A percentile compares a stretch with the other conserved stretches of the same genome.
Conservation (phyloP, 1,140 invertebrate species). For the Paramacrobiotus metropolitanus region DNA sequence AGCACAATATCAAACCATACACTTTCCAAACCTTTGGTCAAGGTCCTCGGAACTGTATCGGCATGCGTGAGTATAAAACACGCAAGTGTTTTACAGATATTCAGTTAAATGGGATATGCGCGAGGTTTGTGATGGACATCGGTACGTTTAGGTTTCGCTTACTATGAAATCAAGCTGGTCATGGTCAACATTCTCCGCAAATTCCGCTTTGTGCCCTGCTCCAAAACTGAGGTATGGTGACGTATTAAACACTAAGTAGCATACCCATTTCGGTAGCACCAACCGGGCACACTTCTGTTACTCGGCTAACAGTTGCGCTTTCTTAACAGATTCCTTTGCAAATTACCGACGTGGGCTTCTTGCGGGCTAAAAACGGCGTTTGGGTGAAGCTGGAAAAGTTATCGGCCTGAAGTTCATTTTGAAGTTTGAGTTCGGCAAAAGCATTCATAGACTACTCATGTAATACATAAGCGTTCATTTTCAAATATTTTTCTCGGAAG, state of each 20-base stretch:
- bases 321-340: not conserved
- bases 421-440: too few species aligned
- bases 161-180: conserved; percentile 39
- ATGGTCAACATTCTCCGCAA: conserved; percentile 18
- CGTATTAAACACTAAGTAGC: not conserved
- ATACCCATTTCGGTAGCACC: too few species aligned
- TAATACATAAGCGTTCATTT: too few species aligned
- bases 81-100: too few species aligned
- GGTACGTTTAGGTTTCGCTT: too few species aligned
- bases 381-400: not conserved
- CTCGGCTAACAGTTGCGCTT: not conserved
- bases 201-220: not conserved
- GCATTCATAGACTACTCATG: too few species aligned
- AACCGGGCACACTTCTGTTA: too few species aligned
- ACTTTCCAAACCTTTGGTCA: conserved; percentile 29
- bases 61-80: too few species aligned
- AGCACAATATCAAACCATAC: conserved; percentile 16
- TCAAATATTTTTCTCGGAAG: too few species aligned
- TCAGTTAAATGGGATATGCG: too few species aligned
- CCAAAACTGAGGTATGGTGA: not conserved
- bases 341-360: not conserved
- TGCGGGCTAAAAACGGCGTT: not conserved
- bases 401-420: too few species aligned
- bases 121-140: too few species aligned
- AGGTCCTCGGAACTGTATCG: conserved; percentile 31